Conservation (phyloP, 2,888 invertebrate species). For the Hirtodrosophila alboralis region DNA sequence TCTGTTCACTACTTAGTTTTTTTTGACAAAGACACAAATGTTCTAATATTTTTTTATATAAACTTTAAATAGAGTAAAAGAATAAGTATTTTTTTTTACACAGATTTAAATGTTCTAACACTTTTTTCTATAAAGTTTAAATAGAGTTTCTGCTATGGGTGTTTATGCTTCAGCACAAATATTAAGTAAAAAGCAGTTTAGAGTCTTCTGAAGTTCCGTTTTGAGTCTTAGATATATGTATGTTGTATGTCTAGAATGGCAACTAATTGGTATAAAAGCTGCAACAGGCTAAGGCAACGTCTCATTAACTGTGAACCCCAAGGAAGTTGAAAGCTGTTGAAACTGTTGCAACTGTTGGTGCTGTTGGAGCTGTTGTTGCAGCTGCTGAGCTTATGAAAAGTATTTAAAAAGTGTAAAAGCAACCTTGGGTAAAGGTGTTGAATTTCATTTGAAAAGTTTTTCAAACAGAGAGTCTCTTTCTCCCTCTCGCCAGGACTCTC, state of each 20-base stretch:
- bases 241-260: slow-evolving; percentile 12
- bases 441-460: slow-evolving; percentile 74
- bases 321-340: slow-evolving; percentile 7
- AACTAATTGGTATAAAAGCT: slow-evolving; percentile 28
- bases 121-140: too few species aligned
- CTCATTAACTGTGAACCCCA: slow-evolving; percentile 19
- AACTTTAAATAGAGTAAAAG: too few species aligned
- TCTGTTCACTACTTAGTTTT: too few species aligned
- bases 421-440: slow-evolving; percentile 65
- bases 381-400: slow-evolving; percentile 44
- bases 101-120: too few species aligned
- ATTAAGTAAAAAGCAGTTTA: too few species aligned
- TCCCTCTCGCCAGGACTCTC: too few species aligned
- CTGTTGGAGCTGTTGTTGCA: slow-evolving; percentile 6
- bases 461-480: slow-evolving; percentile 5
- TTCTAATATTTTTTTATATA: too few species aligned
- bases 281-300: slow-evolving; percentile 6
- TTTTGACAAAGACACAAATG: too few species aligned
- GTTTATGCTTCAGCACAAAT: too few species aligned
- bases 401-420: slow-evolving; percentile 42
- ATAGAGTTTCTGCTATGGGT: too few species aligned
- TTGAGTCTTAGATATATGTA: slow-evolving; percentile 6
- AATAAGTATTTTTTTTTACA: too few species aligned
- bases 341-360: slow-evolving; percentile 10
- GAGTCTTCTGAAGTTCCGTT: background rate